Conservation (phyloP, 2,113 vertebrate genomes). For the Pluvianellus socialis region DNA sequence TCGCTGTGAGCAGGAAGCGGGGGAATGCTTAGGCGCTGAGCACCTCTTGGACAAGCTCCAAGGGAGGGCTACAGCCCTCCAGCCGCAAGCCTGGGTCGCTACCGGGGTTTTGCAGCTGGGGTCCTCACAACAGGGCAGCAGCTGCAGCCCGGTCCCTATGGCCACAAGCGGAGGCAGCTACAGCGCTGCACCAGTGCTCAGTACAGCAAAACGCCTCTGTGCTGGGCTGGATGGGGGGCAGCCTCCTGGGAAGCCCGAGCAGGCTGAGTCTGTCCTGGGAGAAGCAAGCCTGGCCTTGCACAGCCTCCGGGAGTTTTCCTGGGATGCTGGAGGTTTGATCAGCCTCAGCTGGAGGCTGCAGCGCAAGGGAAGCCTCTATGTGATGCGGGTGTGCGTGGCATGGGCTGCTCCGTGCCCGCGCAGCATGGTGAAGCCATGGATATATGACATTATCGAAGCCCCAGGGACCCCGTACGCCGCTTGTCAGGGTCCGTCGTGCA, state of each 20-base stretch:
- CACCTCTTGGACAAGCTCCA: background rate
- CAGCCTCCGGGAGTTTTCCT: background rate
- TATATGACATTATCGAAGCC: background rate
- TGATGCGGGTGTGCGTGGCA: background rate
- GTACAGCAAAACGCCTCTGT: accelerated
- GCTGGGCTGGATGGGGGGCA: background rate
- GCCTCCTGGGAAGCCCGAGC: background rate
- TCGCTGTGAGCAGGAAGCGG: background rate
- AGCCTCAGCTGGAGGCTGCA: background rate
- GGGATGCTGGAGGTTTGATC: background rate
- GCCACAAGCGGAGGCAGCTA: background rate
- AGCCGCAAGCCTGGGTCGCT: accelerated
- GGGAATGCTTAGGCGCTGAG: background rate
- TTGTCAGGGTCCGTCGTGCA: accelerated
- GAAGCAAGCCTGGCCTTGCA: background rate
- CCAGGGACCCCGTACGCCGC: accelerated
- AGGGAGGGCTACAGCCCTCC: background rate
- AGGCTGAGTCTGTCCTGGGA: background rate
- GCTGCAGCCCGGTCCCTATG: background rate
- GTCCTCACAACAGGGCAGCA: background rate
- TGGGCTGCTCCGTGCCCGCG: background rate
- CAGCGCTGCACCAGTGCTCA: background rate
- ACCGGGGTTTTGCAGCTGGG: background rate
- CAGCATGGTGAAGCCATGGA: accelerated
- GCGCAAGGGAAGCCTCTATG: accelerated